These are phyloP conservation scores for Salminus brasiliensis DNA, from an alignment of 2,113 vertebrate genomes.

Conservation along the genomic window DNA sequence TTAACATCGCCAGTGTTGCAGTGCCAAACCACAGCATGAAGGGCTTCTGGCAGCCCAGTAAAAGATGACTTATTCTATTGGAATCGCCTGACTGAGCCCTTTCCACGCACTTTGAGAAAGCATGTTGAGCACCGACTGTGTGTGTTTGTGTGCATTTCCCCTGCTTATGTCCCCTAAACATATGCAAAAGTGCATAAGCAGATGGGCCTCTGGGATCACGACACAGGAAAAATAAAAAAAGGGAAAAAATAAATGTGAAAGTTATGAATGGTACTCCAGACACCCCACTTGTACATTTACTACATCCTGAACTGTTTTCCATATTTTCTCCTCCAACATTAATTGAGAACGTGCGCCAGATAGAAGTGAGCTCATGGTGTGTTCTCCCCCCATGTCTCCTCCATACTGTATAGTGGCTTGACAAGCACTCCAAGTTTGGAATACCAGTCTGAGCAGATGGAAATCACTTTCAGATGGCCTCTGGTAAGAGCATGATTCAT, in stretches of 20 bases:
- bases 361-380: background rate
- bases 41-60: conserved; percentile 20
- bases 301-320: conserved; percentile 53
- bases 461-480: conserved; percentile 35
- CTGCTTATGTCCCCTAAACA: conserved; percentile 29
- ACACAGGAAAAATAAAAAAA: conserved; percentile 33
- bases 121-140: background rate
- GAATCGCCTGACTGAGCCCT: conserved; percentile 11
- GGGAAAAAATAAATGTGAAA: conserved; percentile 15
- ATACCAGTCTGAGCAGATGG: conserved; percentile 7
- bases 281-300: conserved; percentile 33
- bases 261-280: conserved; percentile 44
- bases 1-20: conserved; percentile 33
- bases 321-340: conserved; percentile 27
- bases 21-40: conserved; percentile 55
- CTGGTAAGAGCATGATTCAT: conserved; percentile 7
- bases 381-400: background rate
- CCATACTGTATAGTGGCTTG: background rate
- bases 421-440: background rate
- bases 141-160: conserved; percentile 11
- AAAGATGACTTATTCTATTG: conserved; percentile 34
- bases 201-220: conserved; percentile 31
- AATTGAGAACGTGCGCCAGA: background rate
- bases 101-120: conserved; percentile 14
- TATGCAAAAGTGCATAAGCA: conserved; percentile 28